These are phyloP conservation scores for Riparia riparia DNA, from an alignment of 2,113 vertebrate genomes.

Conservation along the genomic window DNA sequence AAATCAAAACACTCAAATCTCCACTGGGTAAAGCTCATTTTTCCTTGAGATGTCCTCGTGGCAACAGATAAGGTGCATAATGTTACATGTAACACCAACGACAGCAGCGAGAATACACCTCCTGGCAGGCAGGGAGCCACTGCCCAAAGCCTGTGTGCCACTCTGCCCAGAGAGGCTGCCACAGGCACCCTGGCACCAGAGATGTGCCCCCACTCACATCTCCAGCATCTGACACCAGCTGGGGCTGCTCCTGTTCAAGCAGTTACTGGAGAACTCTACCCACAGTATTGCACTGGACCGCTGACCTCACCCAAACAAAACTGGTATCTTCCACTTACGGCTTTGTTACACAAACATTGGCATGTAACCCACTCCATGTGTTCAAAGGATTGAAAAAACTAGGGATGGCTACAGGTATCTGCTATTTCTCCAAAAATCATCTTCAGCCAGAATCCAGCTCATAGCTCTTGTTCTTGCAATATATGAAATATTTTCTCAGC, in stretches of 20 bases:
- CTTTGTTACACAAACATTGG: no score
- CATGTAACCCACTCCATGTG: rapidly evolving
- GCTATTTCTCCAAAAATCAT: rapidly evolving
- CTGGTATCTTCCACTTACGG: rapidly evolving
- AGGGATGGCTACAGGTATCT: not conserved
- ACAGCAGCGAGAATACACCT: rapidly evolving
- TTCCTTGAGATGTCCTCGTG: not conserved
- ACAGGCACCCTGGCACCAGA: rapidly evolving
- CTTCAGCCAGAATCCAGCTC: not conserved
- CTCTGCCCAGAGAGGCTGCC: rapidly evolving
- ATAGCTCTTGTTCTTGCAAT: rapidly evolving
- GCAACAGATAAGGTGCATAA: rapidly evolving
- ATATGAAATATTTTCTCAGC: not conserved
- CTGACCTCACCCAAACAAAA: not conserved
- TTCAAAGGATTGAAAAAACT: no score
- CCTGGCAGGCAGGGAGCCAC: not conserved
- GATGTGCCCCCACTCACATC: not conserved
- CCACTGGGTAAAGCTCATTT: not conserved
- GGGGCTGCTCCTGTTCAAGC: not conserved
- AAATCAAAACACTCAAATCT: not conserved
- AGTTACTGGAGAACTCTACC: rapidly evolving
- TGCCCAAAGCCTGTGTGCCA: rapidly evolving
- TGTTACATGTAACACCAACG: rapidly evolving
- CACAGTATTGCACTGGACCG: not conserved
- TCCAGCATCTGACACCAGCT: not conserved